phyloP scores from a whole-genome alignment of 2,113 vertebrate species.

The Emydura subglobosa region DNA sequence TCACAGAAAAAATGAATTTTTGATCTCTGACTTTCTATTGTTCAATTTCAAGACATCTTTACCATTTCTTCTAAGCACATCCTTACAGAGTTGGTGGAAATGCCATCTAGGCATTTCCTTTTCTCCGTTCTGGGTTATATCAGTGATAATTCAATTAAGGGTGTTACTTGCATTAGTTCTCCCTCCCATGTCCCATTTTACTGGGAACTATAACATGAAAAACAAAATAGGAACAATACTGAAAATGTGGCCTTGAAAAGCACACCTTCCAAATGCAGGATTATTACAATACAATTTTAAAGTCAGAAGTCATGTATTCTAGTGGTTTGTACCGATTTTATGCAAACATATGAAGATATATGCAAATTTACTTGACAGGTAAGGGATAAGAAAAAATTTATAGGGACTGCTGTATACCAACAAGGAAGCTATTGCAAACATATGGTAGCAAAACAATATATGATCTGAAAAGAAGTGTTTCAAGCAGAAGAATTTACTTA shows the following conservation, averaged over 20 bases:
- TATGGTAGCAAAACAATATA: conserved; percentile 29
- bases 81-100: conserved; percentile 8
- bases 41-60: not conserved
- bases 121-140: not conserved
- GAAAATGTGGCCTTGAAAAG: not conserved
- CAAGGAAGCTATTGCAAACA: conserved; percentile 26
- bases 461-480: conserved; percentile 44
- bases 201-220: not conserved
- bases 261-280: not conserved
- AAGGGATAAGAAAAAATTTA: conserved; percentile 35
- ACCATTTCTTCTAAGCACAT: conserved; percentile 15
- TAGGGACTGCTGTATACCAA: conserved; percentile 19
- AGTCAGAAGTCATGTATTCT: not conserved
- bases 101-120: not conserved
- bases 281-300: not conserved
- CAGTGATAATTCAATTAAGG: conserved; percentile 16
- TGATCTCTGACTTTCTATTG: not conserved
- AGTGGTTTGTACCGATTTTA: not conserved
- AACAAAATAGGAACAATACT: not conserved
- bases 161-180: not conserved
- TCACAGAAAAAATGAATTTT: not conserved
- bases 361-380: not conserved
- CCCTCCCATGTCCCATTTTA: not conserved
- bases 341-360: not conserved
- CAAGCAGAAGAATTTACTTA: conserved; percentile 66